Evolutionary conservation across 2,797 vertebrate genomes (phyloP).

Genomic region (Cyprinodon diabolis): DNA sequence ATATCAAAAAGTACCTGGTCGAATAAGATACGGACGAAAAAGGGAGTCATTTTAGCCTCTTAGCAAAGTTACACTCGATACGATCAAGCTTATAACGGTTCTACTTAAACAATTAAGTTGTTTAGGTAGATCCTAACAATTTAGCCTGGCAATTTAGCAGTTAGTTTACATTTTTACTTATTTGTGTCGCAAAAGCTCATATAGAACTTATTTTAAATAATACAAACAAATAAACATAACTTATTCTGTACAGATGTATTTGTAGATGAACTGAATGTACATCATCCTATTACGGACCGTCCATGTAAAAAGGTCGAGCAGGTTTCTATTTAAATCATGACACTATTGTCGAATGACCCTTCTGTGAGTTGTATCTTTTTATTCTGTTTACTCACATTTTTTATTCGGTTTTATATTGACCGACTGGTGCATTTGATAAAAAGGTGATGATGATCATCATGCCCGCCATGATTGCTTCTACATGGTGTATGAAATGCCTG

Average conservation of each 20-base stretch:
- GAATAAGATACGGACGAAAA: not conserved
- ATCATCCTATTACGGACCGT: too few species aligned
- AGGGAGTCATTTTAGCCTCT: not conserved
- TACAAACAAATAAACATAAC: too few species aligned
- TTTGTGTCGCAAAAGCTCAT: not conserved
- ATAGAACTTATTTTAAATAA: not conserved
- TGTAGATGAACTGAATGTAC: too few species aligned
- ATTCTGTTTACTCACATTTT: too few species aligned
- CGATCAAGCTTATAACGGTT: not conserved
- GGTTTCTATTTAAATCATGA: too few species aligned
- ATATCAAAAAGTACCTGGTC: not conserved
- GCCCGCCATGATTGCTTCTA: not conserved
- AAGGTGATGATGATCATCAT: too few species aligned
- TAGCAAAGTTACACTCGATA: not conserved
- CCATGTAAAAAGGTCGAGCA: too few species aligned
- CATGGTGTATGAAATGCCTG: not conserved
- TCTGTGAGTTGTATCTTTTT: too few species aligned
- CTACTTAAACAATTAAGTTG: not conserved
- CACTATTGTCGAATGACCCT: too few species aligned
- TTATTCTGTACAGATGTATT: too few species aligned
- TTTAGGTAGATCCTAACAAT: not conserved
- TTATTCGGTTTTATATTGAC: too few species aligned
- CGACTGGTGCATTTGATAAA: too few species aligned
- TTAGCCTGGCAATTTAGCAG: not conserved
- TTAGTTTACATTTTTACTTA: not conserved